These are phyloP conservation scores for Mythimna impura DNA, from an alignment of 2,888 invertebrate species.

Conservation along the genomic window DNA sequence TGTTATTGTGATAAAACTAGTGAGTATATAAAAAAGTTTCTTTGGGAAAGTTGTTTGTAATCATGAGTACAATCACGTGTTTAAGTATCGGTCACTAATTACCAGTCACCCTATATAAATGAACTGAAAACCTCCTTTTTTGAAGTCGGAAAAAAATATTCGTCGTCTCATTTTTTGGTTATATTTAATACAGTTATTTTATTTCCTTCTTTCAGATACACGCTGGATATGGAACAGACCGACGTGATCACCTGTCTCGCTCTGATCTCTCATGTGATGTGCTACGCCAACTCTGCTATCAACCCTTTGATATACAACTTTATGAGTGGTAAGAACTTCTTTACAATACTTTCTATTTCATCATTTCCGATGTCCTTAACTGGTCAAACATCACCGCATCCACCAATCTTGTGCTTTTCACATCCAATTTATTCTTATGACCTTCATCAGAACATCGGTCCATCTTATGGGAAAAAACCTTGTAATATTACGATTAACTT, in stretches of 20 bases:
- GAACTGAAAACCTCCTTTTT: not conserved
- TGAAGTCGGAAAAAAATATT: not conserved
- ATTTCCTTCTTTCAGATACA: constrained; percentile 87
- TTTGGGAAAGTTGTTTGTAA: too few species aligned
- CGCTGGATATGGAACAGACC: constrained; percentile 91
- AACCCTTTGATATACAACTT: constrained; percentile 99
- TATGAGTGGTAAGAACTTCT: constrained; percentile 95
- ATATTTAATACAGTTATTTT: not conserved
- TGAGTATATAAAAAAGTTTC: too few species aligned
- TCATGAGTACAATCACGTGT: too few species aligned
- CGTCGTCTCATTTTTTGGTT: not conserved
- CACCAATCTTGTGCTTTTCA: not conserved
- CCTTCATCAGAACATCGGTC: not conserved
- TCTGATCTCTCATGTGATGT: constrained; percentile 95
- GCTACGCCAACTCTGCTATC: constrained; percentile 97
- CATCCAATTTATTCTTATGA: not conserved
- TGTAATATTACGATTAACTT: too few species aligned
- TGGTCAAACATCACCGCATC: not conserved
- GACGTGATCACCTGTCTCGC: constrained; percentile 92
- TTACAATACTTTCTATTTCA: not conserved
- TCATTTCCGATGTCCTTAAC: too few species aligned
- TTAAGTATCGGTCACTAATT: too few species aligned
- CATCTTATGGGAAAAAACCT: too few species aligned
- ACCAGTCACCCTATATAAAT: too few species aligned
- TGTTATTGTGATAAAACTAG: too few species aligned